Evolutionary conservation across 1,140 invertebrate genomes (phyloP).

Genomic region (Arion vulgaris): DNA sequence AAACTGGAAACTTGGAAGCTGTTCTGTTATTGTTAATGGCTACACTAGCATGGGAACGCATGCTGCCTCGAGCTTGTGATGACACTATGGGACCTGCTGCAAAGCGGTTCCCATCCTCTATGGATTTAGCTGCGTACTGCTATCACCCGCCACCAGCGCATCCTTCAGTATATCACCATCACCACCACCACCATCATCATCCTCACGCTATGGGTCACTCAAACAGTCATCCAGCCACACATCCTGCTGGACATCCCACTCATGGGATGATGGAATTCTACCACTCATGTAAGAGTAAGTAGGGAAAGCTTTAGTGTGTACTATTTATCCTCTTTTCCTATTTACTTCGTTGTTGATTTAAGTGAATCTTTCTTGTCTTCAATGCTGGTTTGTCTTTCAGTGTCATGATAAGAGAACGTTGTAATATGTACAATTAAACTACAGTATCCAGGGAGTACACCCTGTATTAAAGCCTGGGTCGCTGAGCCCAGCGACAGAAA

Average conservation of each 20-base stretch:
- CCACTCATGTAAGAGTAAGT: slow-evolving; percentile 68
- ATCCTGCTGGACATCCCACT: slow-evolving; percentile 43
- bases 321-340: too few relatives aligned
- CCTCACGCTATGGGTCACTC: slow-evolving; percentile 47
- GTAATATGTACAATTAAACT: too few relatives aligned
- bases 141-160: slow-evolving; percentile 32
- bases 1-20: too few relatives aligned
- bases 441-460: too few relatives aligned
- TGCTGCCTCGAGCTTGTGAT: slow-evolving; percentile 33
- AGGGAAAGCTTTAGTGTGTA: too few relatives aligned
- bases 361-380: too few relatives aligned
- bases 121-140: slow-evolving; percentile 37
- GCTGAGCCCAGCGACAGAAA: too few relatives aligned
- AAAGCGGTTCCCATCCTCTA: slow-evolving; percentile 28
- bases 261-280: slow-evolving; percentile 61
- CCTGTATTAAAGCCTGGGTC: too few relatives aligned
- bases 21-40: slow-evolving; percentile 17
- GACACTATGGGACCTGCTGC: slow-evolving; percentile 19
- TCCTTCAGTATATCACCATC: slow-evolving; percentile 24
- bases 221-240: slow-evolving; percentile 49
- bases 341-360: too few relatives aligned
- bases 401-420: too few relatives aligned
- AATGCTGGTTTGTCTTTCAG: too few relatives aligned
- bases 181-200: slow-evolving; percentile 30
- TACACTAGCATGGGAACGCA: slow-evolving; percentile 40